Percentiles rank a stretch among this genome's conserved stretches.
Conservation (phyloP, 2,888 invertebrate genomes). For the Dryadula phaetusa region DNA sequence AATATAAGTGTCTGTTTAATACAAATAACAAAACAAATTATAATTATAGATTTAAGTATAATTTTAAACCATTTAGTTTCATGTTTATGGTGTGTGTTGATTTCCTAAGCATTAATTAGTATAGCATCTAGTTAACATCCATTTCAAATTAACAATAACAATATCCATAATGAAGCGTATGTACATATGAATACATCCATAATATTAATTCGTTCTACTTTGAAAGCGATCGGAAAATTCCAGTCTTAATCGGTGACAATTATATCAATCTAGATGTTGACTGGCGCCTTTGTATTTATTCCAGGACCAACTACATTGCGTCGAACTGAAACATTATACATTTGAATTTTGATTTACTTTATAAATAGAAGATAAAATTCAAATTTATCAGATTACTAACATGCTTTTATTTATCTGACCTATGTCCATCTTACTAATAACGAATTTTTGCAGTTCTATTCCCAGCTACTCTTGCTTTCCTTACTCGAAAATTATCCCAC, state of each 20-base stretch:
- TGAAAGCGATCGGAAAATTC: slow-evolving; percentile 71
- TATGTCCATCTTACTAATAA: too few species aligned
- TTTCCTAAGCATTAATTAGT: slow-evolving; percentile 25
- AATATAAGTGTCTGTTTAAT: slow-evolving; percentile 1
- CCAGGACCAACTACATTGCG: neutral
- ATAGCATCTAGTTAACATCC: slow-evolving; percentile 41
- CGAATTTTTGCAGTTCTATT: too few species aligned
- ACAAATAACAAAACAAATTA: slow-evolving; percentile 21
- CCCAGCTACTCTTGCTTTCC: too few species aligned
- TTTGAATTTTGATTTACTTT: neutral
- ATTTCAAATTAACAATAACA: slow-evolving; percentile 42
- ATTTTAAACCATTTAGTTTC: slow-evolving; percentile 14
- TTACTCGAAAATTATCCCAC: too few species aligned
- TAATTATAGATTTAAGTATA: slow-evolving; percentile 9
- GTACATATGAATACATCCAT: slow-evolving; percentile 38
- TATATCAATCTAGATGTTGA: slow-evolving; percentile 64
- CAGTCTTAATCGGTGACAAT: slow-evolving; percentile 67
- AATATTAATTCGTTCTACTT: slow-evolving; percentile 40
- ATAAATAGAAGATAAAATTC: neutral
- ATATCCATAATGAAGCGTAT: slow-evolving; percentile 27
- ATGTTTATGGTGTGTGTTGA: slow-evolving; percentile 14
- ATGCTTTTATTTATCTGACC: neutral
- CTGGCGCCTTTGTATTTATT: slow-evolving; percentile 48
- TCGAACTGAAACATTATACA: neutral
- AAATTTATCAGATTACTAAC: neutral